Percentiles rank a stretch among this genome's conserved stretches.
Conservation (phyloP, 2,888 invertebrate species). For the Netelia virgata region DNA sequence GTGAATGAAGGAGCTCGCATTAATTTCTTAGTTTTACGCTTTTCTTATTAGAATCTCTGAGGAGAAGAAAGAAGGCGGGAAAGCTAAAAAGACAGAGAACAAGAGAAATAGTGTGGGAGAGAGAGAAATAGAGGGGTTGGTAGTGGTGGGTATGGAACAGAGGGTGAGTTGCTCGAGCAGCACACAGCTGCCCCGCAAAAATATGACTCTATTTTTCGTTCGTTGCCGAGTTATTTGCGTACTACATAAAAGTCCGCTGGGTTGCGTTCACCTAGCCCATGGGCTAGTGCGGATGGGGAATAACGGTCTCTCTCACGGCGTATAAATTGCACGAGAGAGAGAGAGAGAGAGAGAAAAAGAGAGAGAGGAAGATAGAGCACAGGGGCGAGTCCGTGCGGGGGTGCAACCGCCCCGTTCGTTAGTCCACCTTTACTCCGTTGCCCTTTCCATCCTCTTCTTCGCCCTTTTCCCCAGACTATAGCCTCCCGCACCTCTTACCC, state of each 20-base stretch:
- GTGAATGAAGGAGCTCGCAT: constrained; percentile 71
- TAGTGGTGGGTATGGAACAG: not conserved
- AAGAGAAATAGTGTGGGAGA: constrained; percentile 42
- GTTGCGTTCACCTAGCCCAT: constrained; percentile 38
- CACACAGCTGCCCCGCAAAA: constrained; percentile 77
- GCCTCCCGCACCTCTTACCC: not conserved
- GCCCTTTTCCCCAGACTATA: constrained; percentile 26
- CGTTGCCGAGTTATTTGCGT: constrained; percentile 77
- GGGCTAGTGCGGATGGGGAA: constrained; percentile 42
- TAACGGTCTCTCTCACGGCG: constrained; percentile 44
- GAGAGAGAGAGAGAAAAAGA: constrained; percentile 7
- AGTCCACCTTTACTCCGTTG: constrained; percentile 58
- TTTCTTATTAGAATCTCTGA: constrained; percentile 80
- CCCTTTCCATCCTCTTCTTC: constrained; percentile 36
- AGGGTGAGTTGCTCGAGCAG: constrained; percentile 44
- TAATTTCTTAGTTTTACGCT: constrained; percentile 79
- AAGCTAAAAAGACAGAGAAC: constrained; percentile 14
- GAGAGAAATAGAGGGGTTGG: constrained; percentile 19
- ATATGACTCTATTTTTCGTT: constrained; percentile 80
- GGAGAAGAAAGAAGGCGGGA: constrained; percentile 59
- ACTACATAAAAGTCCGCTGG: constrained; percentile 69
- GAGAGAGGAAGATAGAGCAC: not conserved
- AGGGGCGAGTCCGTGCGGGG: constrained; percentile 18
- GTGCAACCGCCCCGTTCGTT: constrained; percentile 56
- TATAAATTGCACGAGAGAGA: constrained; percentile 55